Evolutionary conservation across 2,888 invertebrate genomes (phyloP).

Genomic region (Lasioglossum figueresi): DNA sequence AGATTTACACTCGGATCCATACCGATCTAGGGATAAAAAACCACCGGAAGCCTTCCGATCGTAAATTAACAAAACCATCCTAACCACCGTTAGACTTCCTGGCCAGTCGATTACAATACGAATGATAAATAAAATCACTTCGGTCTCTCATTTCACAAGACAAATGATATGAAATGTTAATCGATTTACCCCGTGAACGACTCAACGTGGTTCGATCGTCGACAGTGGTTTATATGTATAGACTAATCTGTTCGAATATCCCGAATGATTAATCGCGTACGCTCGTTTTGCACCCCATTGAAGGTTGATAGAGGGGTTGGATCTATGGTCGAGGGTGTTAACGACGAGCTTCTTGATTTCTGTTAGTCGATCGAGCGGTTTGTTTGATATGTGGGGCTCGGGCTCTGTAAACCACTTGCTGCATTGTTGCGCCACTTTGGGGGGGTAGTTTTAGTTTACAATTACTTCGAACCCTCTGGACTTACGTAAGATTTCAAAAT

Average conservation of each 20-base stretch:
- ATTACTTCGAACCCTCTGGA: neutral
- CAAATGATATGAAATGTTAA: neutral
- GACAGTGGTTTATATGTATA: neutral
- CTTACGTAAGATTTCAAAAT: neutral
- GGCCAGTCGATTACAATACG: neutral
- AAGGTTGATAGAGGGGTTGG: neutral
- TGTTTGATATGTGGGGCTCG: neutral
- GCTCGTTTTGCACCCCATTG: neutral
- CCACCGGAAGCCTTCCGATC: neutral
- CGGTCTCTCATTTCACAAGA: neutral
- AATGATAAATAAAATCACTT: neutral
- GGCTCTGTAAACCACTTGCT: neutral
- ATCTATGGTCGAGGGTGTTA: neutral
- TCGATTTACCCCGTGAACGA: neutral
- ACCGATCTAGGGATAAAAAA: neutral
- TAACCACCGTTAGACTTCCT: neutral
- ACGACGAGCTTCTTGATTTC: neutral
- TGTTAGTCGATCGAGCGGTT: neutral
- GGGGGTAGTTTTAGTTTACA: neutral
- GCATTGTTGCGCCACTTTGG: neutral
- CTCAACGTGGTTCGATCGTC: neutral
- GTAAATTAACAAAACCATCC: neutral
- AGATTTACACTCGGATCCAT: slow-evolving; percentile 28
- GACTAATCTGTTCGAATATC: neutral
- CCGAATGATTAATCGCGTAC: neutral